phyloP scores from a whole-genome alignment of 2,888 invertebrate species.

The Automeris io region DNA sequence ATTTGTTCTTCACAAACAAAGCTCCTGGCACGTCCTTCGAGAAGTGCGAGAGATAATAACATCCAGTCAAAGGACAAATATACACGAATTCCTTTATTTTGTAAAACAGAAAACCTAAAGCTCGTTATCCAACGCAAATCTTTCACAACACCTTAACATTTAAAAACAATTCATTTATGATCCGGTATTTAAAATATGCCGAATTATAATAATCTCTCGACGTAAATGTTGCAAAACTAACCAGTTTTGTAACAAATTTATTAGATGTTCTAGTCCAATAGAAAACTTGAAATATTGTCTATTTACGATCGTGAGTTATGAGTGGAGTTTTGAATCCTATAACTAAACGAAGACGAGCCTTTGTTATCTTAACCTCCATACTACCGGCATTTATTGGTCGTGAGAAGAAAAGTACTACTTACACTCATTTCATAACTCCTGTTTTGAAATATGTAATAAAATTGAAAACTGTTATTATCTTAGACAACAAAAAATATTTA shows the following conservation, averaged over 20 bases:
- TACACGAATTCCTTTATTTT: conserved; percentile 18
- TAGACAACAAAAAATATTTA: conserved; percentile 19
- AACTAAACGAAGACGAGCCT: conserved; percentile 46
- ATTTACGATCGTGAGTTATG: conserved; percentile 21
- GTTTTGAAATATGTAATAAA: conserved; percentile 52
- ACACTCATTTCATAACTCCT: conserved; percentile 59
- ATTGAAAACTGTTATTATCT: conserved; percentile 38
- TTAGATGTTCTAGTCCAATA: conserved; percentile 12
- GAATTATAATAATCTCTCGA: conserved; percentile 22
- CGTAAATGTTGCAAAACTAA: conserved; percentile 20
- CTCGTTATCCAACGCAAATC: conserved; percentile 1
- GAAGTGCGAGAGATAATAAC: conserved; percentile 46
- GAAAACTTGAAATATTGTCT: conserved; percentile 19
- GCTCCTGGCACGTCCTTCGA: conserved; percentile 47
- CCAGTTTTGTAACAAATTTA: conserved; percentile 21
- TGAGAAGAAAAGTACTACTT: conserved; percentile 58
- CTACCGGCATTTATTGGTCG: conserved; percentile 51
- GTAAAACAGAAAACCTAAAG: conserved; percentile 16
- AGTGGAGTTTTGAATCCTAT: conserved; percentile 40
- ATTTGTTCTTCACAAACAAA: conserved; percentile 63
- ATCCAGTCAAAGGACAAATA: conserved; percentile 38
- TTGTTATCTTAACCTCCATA: conserved; percentile 73
- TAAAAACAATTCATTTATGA: conserved; percentile 1
- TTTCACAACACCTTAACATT: conserved; percentile 8
- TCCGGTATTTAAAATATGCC: conserved; percentile 2